Evolutionary conservation across 2,888 invertebrate genomes (phyloP), one percentile per base, ranked within the genome.

Genomic region (Apomyelois bistriatella): DNA sequence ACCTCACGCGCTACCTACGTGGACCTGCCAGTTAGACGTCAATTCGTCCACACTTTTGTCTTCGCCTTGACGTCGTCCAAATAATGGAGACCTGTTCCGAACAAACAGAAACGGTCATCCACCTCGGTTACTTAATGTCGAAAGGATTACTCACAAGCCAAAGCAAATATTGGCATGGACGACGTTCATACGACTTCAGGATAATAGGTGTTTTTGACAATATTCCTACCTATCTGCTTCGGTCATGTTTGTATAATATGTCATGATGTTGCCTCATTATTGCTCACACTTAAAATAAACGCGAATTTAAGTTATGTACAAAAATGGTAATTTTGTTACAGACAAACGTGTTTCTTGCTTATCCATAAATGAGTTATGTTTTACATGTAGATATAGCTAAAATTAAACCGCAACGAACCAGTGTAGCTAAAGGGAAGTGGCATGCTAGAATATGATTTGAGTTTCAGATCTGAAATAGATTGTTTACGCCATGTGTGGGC

Each of bases 401-500:
- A 58, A 56, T 60, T 52, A 54, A 55, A 58, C 58, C 56, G 55
- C 37, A 56, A 32, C 46, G 35, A 55, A 55, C 63, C 59, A 59
- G 58, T 64, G 22, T 22, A 22, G 22, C 60, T 61, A 57, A 53
- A 61, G 62, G 64, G 67, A 77, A 74, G 69, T 66, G 72, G 73
- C 75, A 72, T 77, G 73, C 71, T 79, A 77, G 74, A 75, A 72
- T 66, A 68, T 69, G 76, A 78, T 80, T 82, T 80, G 77, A 76
- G 77, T 81, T 79, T 73, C 72, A 75, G 80, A 79, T 80, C 85
- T 78, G 77, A 89, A 89, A 89, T 88, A 89, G 87, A 83, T 83
- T 89, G 88, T 89, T 89, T 88, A 88, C 87, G 83, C 82, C 80
- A 76, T 76, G 74, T 74, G 71, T 74, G 76, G 89, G 89, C 89